Base-by-base conservation (phyloP, 2,797 vertebrate genomes). In the Philypnodon macrostomus region DNA sequence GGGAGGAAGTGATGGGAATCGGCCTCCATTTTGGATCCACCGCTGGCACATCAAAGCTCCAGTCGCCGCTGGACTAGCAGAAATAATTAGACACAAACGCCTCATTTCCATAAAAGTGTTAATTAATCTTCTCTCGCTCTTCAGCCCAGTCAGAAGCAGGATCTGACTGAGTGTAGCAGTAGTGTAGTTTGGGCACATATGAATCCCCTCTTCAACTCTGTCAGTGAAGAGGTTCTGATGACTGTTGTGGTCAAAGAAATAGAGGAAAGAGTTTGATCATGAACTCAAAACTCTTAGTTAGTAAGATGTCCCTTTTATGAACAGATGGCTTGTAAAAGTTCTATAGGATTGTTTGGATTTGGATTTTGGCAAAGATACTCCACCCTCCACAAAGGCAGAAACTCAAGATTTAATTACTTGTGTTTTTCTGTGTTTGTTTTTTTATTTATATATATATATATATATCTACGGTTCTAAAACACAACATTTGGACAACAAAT, bases 81-180 rank as follows among this genome's bases (percentile, higher is more conserved):
- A 85, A 87, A 89, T 89, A 88, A 90, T 90, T 88, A 88, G 87
- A 81, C 80, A 83, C 92, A 91, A 94, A 93, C 89, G 90, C 88
- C 86, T 90, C 87, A 95, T 97, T 95, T 96, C 90, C 94, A 97
- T 96, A 95, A 92, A 89, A 94, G 93, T 96, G 91, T 93, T 97
- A 96, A 98, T 97, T 92, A 94, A 94, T 93, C 90, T 94, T 90
- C 83, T 59, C 62, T 87, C 92, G 90, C 88, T 89, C 41, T n/a
- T 30, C 31, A 87, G 90, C 89, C 71, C 79, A 74, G 67, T 71
- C 67, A 70, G 68, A 4, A n/a, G 70, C 62, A 53, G 70, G 60
- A 51, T 62, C 37, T 67, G 48, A 33, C 35, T 55, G 53, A 68
- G 69, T 45, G 51, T 30, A 53, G 48, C n/a, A n/a, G n/a, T 5